A percentile compares a stretch with the other conserved stretches of the same genome.
Conservation (phyloP, 1,140 invertebrate genomes). For the Bombus polaris region DNA sequence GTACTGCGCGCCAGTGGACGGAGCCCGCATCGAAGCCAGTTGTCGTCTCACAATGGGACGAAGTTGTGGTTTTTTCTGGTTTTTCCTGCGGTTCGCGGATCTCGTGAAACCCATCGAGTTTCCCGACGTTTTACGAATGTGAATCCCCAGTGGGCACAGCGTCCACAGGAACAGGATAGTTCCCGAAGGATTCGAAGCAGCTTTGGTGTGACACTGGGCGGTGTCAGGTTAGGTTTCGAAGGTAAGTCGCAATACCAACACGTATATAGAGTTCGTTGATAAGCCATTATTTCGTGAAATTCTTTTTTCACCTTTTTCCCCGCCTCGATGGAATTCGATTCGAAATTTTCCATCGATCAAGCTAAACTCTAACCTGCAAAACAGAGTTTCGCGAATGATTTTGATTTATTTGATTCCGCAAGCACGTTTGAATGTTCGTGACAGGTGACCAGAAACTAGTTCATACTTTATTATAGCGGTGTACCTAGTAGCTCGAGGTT, state of each 20-base stretch:
- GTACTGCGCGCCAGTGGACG: constrained; percentile 38
- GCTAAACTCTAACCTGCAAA: background rate
- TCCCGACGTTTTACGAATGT: background rate
- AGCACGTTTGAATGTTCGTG: background rate
- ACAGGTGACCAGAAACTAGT: background rate
- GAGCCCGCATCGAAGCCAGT: constrained; percentile 51
- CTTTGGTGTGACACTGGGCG: constrained; percentile 49
- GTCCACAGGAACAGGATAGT: background rate
- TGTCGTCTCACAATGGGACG: constrained; percentile 59
- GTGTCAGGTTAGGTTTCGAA: constrained; percentile 67
- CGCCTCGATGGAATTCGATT: background rate
- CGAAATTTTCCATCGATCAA: background rate
- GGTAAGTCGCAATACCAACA: constrained; percentile 57
- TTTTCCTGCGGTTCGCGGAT: constrained; percentile 41
- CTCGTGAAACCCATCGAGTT: constrained; percentile 14
- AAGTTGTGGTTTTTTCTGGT: constrained; percentile 43
- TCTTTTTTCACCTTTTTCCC: background rate
- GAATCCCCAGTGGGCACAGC: background rate
- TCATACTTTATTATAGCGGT: background rate
- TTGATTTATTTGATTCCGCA: background rate
- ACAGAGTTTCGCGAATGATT: background rate
- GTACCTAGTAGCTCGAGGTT: background rate
- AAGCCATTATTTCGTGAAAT: background rate
- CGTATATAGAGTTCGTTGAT: constrained; percentile 34
- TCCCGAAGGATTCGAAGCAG: background rate